Evolutionary conservation across 2,888 invertebrate genomes (phyloP).

Genomic region (Syritta pipiens): DNA sequence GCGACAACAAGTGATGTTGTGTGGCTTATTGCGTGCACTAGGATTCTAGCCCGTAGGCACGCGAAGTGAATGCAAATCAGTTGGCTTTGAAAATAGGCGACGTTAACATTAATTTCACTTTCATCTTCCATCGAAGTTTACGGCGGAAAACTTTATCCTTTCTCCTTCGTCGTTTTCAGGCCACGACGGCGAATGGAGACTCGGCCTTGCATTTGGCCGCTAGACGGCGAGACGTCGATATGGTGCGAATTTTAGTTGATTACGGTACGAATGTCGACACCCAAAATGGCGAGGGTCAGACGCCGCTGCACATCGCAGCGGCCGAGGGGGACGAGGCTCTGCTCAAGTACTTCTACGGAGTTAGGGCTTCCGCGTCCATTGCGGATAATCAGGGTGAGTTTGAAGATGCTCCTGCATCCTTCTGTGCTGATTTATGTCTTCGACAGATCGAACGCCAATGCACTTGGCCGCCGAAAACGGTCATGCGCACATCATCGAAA

Average conservation of each 20-base stretch:
- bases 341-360: constrained; percentile 96
- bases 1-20: constrained; percentile 32
- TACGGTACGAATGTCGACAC: constrained; percentile 95
- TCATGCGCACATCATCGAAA: constrained; percentile 96
- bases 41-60: constrained; percentile 35
- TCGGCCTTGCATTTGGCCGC: constrained; percentile 97
- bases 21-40: constrained; percentile 55
- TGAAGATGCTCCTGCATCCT: neutral
- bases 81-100: neutral
- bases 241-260: constrained; percentile 95
- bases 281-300: constrained; percentile 96
- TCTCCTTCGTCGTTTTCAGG: constrained; percentile 77
- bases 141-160: constrained; percentile 38
- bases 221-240: constrained; percentile 94
- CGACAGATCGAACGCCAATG: constrained; percentile 94
- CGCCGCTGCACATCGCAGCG: constrained; percentile 96
- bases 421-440: neutral
- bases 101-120: constrained; percentile 33
- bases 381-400: constrained; percentile 91
- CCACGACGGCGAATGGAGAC: constrained; percentile 92
- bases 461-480: constrained; percentile 99
- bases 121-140: constrained; percentile 46
- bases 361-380: constrained; percentile 95
- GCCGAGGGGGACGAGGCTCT: constrained; percentile 96
- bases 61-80: constrained; percentile 64